Conservation (phyloP, 2,888 invertebrate species). For the Drosophila neotestacea region DNA sequence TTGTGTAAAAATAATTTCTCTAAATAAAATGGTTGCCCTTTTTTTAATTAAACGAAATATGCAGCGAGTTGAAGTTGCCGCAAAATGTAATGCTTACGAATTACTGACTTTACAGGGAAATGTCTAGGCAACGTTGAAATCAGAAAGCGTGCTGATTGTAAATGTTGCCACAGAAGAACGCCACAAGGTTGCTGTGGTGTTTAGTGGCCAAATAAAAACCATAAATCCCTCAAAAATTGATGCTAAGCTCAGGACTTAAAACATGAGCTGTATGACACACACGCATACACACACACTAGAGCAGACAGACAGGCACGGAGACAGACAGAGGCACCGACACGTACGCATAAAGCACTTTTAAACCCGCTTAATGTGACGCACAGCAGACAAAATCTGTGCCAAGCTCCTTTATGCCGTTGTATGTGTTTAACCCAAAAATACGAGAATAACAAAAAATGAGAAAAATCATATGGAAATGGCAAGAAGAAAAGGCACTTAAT, state of each 20-base stretch:
- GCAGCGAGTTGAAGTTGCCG: constrained; percentile 22
- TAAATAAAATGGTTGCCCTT: constrained; percentile 12
- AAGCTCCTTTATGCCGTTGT: constrained; percentile 33
- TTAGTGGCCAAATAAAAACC: constrained; percentile 55
- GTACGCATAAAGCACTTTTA: constrained; percentile 54
- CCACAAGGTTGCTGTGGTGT: constrained; percentile 37
- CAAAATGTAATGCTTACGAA: constrained; percentile 23
- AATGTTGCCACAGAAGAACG: constrained; percentile 43
- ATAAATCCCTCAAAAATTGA: constrained; percentile 75
- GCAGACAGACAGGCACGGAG: neutral
- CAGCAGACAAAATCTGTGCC: constrained; percentile 54
- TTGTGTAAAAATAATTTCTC: constrained; percentile 18
- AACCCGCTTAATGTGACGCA: constrained; percentile 56
- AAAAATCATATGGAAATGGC: constrained; percentile 2
- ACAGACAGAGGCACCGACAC: constrained; percentile 45
- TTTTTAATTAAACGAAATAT: constrained; percentile 44
- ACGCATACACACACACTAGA: constrained; percentile 7
- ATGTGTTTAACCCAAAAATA: constrained; percentile 41
- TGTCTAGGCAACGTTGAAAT: constrained; percentile 1
- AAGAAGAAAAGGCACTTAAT: constrained; percentile 64
- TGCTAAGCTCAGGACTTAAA: constrained; percentile 71
- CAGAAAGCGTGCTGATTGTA: constrained; percentile 31
- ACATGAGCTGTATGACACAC: constrained; percentile 48
- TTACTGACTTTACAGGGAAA: constrained; percentile 9
- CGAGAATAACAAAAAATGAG: constrained; percentile 3